Conservation (phyloP, 2,113 vertebrate species). For the Lathamus discolor region DNA sequence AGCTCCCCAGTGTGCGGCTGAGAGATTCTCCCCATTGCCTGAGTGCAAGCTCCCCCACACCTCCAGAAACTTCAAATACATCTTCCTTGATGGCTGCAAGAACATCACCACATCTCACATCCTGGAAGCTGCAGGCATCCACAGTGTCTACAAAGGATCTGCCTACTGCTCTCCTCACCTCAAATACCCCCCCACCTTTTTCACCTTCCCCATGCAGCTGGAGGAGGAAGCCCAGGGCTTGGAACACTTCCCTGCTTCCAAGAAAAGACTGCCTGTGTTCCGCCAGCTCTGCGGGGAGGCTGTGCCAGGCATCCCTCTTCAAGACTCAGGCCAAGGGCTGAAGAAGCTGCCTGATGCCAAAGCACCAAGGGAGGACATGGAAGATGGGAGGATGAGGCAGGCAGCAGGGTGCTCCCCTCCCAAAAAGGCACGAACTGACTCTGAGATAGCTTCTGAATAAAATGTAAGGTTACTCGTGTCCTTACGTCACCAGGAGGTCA, state of each 20-base stretch:
- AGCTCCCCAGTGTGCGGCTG: neutral
- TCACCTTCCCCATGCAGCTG: neutral
- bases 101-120: neutral
- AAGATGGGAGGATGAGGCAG: neutral
- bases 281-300: conserved; percentile 21
- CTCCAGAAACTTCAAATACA: conserved; percentile 22
- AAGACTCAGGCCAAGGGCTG: neutral
- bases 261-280: conserved; percentile 36
- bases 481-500: neutral
- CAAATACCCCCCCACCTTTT: neutral
- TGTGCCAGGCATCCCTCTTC: neutral
- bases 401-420: neutral
- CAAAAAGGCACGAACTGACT: neutral
- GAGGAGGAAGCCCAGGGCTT: neutral
- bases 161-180: neutral
- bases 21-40: neutral
- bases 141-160: neutral
- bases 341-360: neutral
- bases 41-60: neutral
- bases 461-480: neutral
- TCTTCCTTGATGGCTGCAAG: conserved; percentile 41
- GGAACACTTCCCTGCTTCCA: neutral
- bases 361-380: rapidly evolving
- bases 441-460: neutral
- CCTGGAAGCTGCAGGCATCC: rapidly evolving